Percentiles rank a stretch among this genome's conserved stretches.
phyloP scores from a whole-genome alignment of 2,888 invertebrate genomes.

The Blera fallax region DNA sequence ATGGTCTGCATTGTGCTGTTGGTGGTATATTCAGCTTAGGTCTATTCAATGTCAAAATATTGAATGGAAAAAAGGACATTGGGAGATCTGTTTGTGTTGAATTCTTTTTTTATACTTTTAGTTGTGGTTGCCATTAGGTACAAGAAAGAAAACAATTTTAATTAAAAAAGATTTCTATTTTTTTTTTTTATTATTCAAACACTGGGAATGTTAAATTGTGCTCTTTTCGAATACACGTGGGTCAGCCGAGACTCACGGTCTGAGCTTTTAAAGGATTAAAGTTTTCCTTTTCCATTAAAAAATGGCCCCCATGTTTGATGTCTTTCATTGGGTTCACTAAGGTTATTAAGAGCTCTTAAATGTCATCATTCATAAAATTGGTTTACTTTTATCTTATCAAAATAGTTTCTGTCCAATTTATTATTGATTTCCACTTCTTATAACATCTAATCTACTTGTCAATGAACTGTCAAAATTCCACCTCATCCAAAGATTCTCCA shows the following conservation, averaged over 20 bases:
- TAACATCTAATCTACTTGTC: constrained; percentile 16
- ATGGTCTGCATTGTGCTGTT: constrained; percentile 2
- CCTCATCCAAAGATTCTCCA: neutral
- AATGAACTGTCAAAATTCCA: constrained; percentile 2
- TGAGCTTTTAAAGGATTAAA: too few relatives aligned
- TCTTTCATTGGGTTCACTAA: neutral
- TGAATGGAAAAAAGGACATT: constrained; percentile 14
- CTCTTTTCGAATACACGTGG: neutral
- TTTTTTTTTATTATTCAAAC: neutral
- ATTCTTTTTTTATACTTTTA: neutral
- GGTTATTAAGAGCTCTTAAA: neutral
- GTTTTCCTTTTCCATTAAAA: too few relatives aligned
- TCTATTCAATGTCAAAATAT: constrained; percentile 53
- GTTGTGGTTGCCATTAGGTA: neutral
- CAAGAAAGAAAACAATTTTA: constrained; percentile 25
- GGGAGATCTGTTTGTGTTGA: constrained; percentile 2
- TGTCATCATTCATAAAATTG: neutral
- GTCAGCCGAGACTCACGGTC: neutral
- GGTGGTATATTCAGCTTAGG: constrained; percentile 18
- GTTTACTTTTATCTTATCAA: constrained; percentile 2
- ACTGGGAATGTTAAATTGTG: neutral
- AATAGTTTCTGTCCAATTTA: neutral
- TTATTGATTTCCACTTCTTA: neutral
- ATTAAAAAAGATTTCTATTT: constrained; percentile 25
- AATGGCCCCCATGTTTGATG: too few relatives aligned